Percentiles rank a stretch among this genome's conserved stretches.
phyloP scores from a whole-genome alignment of 92 coral and sea anemone genomes.

The Metridium senile region DNA sequence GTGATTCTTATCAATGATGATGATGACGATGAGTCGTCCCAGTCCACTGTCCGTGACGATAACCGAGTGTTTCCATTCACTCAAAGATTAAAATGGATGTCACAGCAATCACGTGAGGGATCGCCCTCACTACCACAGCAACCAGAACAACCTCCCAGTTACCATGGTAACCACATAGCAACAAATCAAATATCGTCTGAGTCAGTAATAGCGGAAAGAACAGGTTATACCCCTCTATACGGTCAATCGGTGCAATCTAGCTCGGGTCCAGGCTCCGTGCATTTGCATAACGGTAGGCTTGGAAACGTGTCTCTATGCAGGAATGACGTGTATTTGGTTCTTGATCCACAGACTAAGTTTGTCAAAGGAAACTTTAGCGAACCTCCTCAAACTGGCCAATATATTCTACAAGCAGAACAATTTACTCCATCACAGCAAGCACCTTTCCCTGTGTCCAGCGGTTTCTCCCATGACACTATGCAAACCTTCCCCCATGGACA shows the following conservation, averaged over 20 bases:
- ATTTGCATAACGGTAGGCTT: constrained; percentile 14
- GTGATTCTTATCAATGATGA: neutral
- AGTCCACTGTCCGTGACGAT: neutral
- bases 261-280: constrained; percentile 16
- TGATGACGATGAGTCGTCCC: neutral
- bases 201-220: neutral
- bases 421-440: neutral
- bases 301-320: neutral
- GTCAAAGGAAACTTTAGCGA: neutral
- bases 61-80: constrained; percentile 30
- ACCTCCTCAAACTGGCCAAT: neutral
- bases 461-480: neutral
- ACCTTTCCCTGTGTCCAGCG: neutral
- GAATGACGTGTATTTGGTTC: constrained; percentile 1
- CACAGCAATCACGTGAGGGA: constrained; percentile 31
- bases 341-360: constrained; percentile 9
- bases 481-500: neutral
- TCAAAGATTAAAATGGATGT: constrained; percentile 32
- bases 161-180: constrained; percentile 21
- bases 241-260: neutral
- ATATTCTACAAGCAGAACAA: neutral
- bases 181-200: constrained; percentile 7
- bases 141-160: constrained; percentile 6
- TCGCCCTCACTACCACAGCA: constrained; percentile 32
- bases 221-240: constrained; percentile 4